Conservation (phyloP, 2,888 invertebrate genomes). For the Epiblema foenella region DNA sequence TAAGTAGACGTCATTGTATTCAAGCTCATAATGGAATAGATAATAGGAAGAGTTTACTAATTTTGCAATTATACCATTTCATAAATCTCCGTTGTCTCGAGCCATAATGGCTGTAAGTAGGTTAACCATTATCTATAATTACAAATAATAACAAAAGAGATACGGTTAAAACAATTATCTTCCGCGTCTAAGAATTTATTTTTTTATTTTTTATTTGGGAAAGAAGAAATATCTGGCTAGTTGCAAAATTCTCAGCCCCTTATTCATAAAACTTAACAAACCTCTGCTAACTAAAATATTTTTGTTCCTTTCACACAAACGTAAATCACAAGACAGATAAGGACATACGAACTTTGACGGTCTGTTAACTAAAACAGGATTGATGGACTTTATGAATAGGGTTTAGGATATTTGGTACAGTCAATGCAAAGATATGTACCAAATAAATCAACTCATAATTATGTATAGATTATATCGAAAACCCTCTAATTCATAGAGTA, state of each 20-base stretch:
- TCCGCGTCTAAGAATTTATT: background rate
- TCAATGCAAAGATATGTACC: too few relatives aligned
- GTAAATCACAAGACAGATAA: too few relatives aligned
- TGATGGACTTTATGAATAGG: too few relatives aligned
- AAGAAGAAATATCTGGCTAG: background rate
- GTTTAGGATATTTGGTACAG: background rate
- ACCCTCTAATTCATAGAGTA: too few relatives aligned
- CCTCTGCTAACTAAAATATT: too few relatives aligned
- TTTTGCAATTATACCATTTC: background rate
- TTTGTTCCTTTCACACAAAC: too few relatives aligned
- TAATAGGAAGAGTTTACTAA: background rate
- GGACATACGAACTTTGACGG: too few relatives aligned
- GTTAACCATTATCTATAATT: background rate
- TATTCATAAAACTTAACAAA: too few relatives aligned
- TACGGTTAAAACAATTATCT: background rate
- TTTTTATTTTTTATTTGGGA: background rate
- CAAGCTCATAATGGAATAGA: too few relatives aligned
- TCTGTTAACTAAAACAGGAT: too few relatives aligned
- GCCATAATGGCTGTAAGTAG: background rate
- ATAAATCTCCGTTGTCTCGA: background rate
- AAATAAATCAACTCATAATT: too few relatives aligned
- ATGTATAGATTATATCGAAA: too few relatives aligned
- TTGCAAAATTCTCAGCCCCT: background rate
- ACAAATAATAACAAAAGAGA: background rate
- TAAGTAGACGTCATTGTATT: background rate